phyloP scores from a whole-genome alignment of 1,140 invertebrate genomes.

The Limonius californicus region DNA sequence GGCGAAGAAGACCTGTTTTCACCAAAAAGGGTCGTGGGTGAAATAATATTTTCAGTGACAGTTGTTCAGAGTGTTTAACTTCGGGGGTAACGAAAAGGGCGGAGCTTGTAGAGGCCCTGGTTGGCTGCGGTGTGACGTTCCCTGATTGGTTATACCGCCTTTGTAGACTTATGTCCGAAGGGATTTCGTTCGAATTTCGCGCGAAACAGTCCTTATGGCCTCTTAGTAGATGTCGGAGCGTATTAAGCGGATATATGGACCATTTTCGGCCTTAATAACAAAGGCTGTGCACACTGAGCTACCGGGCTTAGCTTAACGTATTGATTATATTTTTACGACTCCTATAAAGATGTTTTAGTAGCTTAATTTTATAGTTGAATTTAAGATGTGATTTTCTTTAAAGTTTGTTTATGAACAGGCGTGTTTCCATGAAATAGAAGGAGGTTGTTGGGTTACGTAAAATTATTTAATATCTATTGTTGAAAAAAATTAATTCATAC shows the following conservation, averaged over 20 bases:
- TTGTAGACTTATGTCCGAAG: constrained; percentile 16
- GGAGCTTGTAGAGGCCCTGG: constrained; percentile 24
- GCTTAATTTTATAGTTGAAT: constrained; percentile 20
- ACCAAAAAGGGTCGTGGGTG: neutral
- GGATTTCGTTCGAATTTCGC: constrained; percentile 30
- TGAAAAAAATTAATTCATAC: too few species aligned
- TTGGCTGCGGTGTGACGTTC: constrained; percentile 37
- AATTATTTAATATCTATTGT: too few species aligned
- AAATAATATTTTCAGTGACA: constrained; percentile 6
- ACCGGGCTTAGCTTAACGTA: constrained; percentile 28
- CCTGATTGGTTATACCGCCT: constrained; percentile 41
- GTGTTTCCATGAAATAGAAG: too few species aligned
- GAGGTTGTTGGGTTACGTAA: too few species aligned
- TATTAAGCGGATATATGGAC: constrained; percentile 41
- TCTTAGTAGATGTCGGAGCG: constrained; percentile 43
- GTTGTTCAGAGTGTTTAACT: neutral
- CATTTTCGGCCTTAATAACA: constrained; percentile 35
- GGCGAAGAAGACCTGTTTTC: too few species aligned
- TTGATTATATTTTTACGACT: constrained; percentile 41
- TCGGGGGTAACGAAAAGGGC: neutral
- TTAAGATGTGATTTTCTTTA: constrained; percentile 1
- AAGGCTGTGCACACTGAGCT: constrained; percentile 20
- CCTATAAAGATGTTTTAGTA: constrained; percentile 38
- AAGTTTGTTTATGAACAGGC: too few species aligned
- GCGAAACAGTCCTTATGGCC: constrained; percentile 39